Percentiles rank a stretch among this genome's conserved stretches.
phyloP scores from a whole-genome alignment of 2,888 invertebrate species.

The Gymnocheta viridis region DNA sequence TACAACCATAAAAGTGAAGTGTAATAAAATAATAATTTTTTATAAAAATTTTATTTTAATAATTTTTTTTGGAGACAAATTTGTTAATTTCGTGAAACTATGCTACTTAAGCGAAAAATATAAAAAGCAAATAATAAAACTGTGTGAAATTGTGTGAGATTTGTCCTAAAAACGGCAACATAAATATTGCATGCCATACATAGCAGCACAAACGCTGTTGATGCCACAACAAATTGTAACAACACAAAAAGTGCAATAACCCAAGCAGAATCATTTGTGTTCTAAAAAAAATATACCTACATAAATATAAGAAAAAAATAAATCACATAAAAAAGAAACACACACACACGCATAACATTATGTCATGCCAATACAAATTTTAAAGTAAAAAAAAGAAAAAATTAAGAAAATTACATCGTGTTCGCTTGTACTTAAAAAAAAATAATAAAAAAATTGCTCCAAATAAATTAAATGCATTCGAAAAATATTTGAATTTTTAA shows the following conservation, averaged over 20 bases:
- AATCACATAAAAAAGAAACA: background rate
- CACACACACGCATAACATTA: slow-evolving; percentile 15
- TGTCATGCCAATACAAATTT: slow-evolving; percentile 35
- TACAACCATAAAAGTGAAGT: slow-evolving; percentile 21
- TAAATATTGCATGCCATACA: slow-evolving; percentile 20
- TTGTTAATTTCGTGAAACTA: slow-evolving; percentile 10
- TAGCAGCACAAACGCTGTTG: slow-evolving; percentile 27
- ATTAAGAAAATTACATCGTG: background rate
- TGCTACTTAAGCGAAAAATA: background rate
- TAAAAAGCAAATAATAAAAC: background rate
- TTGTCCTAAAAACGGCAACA: slow-evolving; percentile 46
- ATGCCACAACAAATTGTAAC: slow-evolving; percentile 31
- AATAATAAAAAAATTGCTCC: background rate
- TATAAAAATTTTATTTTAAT: background rate
- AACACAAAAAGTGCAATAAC: slow-evolving; percentile 64
- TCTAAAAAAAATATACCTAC: slow-evolving; percentile 19
- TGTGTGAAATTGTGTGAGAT: background rate
- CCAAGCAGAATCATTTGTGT: slow-evolving; percentile 36
- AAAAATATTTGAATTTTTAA: slow-evolving; percentile 29
- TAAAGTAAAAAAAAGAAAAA: slow-evolving; percentile 4
- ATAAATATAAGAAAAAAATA: background rate
- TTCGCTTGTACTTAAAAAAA: background rate
- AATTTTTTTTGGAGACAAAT: background rate
- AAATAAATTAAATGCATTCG: slow-evolving; percentile 22
- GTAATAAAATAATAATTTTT: background rate